Base-by-base conservation (phyloP, 2,113 vertebrate genomes). In the Tringa solitaria region DNA sequence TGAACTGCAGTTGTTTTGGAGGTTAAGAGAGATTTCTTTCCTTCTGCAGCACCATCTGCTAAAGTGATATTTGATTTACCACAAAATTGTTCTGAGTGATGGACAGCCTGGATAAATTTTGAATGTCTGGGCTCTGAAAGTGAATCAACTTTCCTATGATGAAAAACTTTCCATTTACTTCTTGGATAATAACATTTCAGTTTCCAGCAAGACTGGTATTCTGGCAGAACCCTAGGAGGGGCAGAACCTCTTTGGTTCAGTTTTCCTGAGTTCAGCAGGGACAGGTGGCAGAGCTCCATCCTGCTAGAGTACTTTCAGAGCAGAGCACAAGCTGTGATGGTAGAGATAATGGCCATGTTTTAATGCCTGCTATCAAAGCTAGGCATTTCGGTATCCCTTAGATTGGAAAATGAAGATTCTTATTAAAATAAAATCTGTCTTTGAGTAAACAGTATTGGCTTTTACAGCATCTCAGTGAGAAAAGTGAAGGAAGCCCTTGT, bases 91-190 rank as follows among this genome's bases (percentile, higher is more conserved):
- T 93, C 61, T 90, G 86, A 28, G 17, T 96, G 92, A 94, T 91
- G 94, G 95, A 93, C 92, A 95, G 61, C 61, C 73, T 93, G 90
- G 93, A 78, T 89, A 87, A 86, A 92, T 94, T 76, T 90, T 87
- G 82, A 78, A 68, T 64, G 45, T 75, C 82, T 82, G 68, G 61
- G 68, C 80, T 94, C 80, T 87, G 88, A 81, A 81, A 84, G 26
- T 84, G 56, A 89, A n/a, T 92, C 73, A 95, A 54, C 57, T 95
- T 95, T 89, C 65, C 88, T 67, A 8, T 53, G 67, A 43, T 28
- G 41, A 94, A 73, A 83, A 93, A 72, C 56, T 32, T 97, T 95
- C 85, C 76, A 8, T 84, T 88, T 88, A 75, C 73, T 90, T 84
- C 57, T 87, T 90, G 90, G 26, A n/a, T 90, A 81, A 63, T 45